Percentiles rank a stretch among this genome's conserved stretches.
Conservation (phyloP, 2,888 invertebrate genomes). For the Phortica okadai region DNA sequence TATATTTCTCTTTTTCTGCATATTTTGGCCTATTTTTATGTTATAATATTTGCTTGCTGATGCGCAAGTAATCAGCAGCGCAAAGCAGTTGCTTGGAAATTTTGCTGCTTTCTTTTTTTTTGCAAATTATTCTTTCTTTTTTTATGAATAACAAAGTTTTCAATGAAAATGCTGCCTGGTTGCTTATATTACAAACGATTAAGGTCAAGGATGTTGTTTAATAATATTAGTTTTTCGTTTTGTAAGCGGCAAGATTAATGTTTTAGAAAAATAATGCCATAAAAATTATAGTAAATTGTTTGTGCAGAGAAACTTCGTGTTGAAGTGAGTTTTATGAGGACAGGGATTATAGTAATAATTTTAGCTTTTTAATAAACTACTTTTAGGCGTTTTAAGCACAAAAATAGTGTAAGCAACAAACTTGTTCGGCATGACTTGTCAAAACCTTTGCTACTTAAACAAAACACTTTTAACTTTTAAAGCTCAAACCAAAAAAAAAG, state of each 20-base stretch:
- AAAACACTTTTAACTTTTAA: not conserved
- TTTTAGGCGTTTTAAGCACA: no score
- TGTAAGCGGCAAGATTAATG: not conserved
- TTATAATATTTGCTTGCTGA: constrained; percentile 21
- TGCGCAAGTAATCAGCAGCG: constrained; percentile 22
- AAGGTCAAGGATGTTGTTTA: constrained; percentile 5
- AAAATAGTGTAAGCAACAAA: no score
- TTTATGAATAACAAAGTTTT: constrained; percentile 1
- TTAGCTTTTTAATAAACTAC: no score
- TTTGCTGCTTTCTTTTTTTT: not conserved
- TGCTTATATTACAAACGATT: not conserved
- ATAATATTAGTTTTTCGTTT: constrained; percentile 3
- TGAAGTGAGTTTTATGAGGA: no score
- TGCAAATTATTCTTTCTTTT: not conserved
- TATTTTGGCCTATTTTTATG: constrained; percentile 3
- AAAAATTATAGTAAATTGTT: no score
- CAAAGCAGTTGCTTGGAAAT: constrained; percentile 17
- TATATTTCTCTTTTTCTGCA: constrained; percentile 5
- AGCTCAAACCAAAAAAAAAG: not conserved
- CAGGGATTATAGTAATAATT: no score
- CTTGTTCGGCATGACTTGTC: no score
- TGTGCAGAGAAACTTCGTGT: no score
- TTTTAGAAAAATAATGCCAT: constrained; percentile 3
- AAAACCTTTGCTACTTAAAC: not conserved
- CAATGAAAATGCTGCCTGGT: not conserved